Evolutionary conservation across 2,113 vertebrate species (phyloP).

Genomic region (Dipodomys ordii): DNA sequence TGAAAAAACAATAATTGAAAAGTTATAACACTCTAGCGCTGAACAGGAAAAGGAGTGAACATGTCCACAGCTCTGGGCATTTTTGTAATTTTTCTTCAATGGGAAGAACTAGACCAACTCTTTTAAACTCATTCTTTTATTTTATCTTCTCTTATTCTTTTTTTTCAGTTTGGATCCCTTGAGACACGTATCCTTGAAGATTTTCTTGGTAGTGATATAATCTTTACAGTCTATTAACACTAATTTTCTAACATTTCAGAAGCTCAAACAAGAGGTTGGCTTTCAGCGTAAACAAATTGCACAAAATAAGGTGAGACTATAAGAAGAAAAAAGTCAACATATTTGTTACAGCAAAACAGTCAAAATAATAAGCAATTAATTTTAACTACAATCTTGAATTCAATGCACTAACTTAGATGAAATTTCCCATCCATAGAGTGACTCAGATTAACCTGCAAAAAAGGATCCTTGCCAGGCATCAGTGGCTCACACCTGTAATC

Average conservation of each 20-base stretch:
- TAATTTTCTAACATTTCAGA: conserved; percentile 25
- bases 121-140: background rate
- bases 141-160: conserved; percentile 46
- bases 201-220: background rate
- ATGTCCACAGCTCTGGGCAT: background rate
- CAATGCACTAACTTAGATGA: background rate
- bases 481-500: no score
- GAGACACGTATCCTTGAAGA: background rate
- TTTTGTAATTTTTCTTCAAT: background rate
- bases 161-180: background rate
- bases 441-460: background rate
- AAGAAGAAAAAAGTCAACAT: background rate
- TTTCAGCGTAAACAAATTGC: background rate
- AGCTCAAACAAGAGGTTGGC: background rate
- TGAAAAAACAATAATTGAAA: background rate
- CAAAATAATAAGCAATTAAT: conserved; percentile 20
- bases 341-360: background rate
- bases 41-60: background rate
- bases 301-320: background rate
- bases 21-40: background rate
- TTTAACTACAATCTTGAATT: background rate
- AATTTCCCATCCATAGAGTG: background rate
- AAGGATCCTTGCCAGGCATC: no score
- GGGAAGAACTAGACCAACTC: background rate
- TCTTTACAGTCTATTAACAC: background rate